A percentile compares a stretch with the other conserved stretches of the same genome.
These are phyloP conservation scores for Nezara viridula DNA, from an alignment of 2,888 invertebrate species.

Conservation along the genomic window DNA sequence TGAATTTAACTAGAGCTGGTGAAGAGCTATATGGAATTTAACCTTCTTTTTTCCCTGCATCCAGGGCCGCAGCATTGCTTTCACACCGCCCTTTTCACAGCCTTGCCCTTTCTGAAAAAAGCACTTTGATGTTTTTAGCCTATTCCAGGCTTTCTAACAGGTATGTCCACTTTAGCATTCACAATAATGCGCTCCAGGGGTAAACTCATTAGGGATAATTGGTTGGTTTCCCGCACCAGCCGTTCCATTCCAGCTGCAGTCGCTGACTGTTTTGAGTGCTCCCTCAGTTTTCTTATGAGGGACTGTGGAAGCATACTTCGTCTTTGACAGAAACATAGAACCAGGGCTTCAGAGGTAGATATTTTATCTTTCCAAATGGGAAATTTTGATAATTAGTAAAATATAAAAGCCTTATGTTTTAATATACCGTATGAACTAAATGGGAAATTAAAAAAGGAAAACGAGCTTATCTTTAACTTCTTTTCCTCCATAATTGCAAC, in stretches of 20 bases:
- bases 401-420: background rate
- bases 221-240: constrained; percentile 15
- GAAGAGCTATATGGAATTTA: constrained; percentile 11
- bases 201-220: constrained; percentile 39
- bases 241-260: constrained; percentile 13
- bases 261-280: constrained; percentile 2
- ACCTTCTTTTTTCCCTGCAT: background rate
- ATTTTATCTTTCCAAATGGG: background rate
- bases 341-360: background rate
- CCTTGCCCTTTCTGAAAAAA: background rate
- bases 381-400: background rate
- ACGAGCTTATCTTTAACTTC: background rate
- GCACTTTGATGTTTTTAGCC: constrained; percentile 32
- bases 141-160: background rate
- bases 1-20: constrained; percentile 9
- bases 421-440: background rate
- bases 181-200: constrained; percentile 1
- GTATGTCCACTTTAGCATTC: constrained; percentile 30
- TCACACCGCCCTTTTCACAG: constrained; percentile 13
- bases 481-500: background rate
- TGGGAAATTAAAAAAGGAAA: background rate
- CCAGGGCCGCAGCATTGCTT: background rate
- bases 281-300: background rate
- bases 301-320: background rate
- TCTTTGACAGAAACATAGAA: background rate